These are phyloP conservation scores for Oreonectes daqikongensis DNA, from an alignment of 2,797 vertebrate species.

Conservation along the genomic window DNA sequence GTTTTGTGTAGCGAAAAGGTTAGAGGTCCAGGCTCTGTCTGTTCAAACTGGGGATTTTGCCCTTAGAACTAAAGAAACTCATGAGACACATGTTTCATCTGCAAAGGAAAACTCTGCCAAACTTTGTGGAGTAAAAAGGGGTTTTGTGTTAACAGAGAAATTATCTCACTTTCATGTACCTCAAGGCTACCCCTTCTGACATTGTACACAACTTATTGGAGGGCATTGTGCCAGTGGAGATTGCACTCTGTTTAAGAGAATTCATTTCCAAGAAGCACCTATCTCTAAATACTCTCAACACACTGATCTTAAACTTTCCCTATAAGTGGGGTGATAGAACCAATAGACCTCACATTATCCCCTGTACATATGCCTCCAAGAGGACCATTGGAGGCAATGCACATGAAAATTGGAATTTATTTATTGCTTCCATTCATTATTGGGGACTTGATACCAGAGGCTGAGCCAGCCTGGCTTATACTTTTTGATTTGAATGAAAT, in stretches of 20 bases:
- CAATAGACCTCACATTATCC: too few species aligned
- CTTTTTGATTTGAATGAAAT: conserved; percentile 47
- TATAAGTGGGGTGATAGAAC: too few species aligned
- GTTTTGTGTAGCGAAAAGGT: background rate
- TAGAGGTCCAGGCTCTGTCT: background rate
- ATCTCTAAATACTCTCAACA: too few species aligned
- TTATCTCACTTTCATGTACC: background rate
- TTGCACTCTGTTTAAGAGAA: background rate
- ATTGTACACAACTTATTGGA: background rate
- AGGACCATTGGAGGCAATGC: conserved; percentile 21
- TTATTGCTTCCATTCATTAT: conserved; percentile 50
- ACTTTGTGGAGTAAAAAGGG: background rate
- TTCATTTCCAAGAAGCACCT: background rate
- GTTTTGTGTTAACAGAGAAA: background rate
- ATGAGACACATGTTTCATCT: background rate
- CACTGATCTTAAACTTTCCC: too few species aligned
- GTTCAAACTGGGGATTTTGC: background rate
- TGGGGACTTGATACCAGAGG: conserved; percentile 35
- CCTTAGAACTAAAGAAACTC: background rate
- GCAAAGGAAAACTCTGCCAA: background rate
- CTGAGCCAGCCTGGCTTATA: conserved; percentile 45
- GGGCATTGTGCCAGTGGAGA: background rate
- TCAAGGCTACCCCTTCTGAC: background rate
- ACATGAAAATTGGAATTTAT: conserved; percentile 40
- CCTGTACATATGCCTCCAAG: too few species aligned